A percentile compares a stretch with the other conserved stretches of the same genome.
Evolutionary conservation across 35 echinoderm and acorn worm genomes (phyloP).

Genomic region (Ophiothrix spiculata): DNA sequence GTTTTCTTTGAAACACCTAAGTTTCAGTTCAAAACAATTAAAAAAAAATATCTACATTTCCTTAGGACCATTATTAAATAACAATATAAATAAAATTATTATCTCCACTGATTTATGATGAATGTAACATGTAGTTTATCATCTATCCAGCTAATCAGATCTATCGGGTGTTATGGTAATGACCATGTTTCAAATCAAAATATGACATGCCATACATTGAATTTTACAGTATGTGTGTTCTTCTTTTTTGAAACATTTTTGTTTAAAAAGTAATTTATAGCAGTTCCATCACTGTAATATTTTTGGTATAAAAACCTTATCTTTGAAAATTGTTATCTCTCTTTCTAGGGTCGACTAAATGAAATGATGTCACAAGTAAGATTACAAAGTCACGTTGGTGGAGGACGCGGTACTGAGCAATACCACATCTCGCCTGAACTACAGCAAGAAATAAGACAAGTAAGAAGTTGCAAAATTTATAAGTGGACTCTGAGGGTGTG

Average conservation of each 20-base stretch:
- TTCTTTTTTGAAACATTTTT: neutral
- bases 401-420: constrained; percentile 43
- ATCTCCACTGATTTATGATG: too few species aligned
- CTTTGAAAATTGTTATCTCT: constrained; percentile 3
- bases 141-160: too few species aligned
- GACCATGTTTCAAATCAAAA: neutral
- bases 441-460: constrained; percentile 89
- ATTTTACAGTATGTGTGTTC: neutral
- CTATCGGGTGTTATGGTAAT: neutral
- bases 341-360: constrained; percentile 75
- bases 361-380: constrained; percentile 93
- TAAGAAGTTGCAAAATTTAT: too few species aligned
- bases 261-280: neutral
- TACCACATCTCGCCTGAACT: constrained; percentile 63
- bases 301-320: neutral
- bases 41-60: too few species aligned
- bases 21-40: too few species aligned
- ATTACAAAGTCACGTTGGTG: constrained; percentile 64
- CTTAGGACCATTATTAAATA: too few species aligned
- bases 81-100: too few species aligned
- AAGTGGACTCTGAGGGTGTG: too few species aligned
- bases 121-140: too few species aligned
- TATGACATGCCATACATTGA: neutral
- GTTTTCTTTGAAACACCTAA: too few species aligned
- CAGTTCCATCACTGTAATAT: too few species aligned